These are phyloP conservation scores for Proisotoma minuta DNA, from an alignment of 2,888 invertebrate species.

Conservation along the genomic window DNA sequence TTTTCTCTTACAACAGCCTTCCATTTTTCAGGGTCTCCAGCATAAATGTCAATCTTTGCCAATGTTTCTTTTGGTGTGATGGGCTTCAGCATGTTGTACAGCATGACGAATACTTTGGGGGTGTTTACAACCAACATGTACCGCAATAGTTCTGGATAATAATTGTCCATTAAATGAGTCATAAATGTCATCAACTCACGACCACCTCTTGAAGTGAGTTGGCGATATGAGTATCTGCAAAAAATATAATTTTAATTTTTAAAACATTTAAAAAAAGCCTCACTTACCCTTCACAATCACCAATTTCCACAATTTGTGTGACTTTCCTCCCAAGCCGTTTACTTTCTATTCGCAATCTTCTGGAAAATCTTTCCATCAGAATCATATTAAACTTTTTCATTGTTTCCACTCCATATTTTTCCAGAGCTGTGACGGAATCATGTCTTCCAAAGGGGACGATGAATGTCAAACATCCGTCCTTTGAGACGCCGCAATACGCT, in stretches of 20 bases:
- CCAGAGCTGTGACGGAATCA: not conserved
- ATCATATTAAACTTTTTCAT: not conserved
- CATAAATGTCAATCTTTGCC: conserved; percentile 22
- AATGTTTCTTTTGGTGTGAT: conserved; percentile 21
- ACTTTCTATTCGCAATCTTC: conserved; percentile 6
- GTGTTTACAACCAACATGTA: conserved; percentile 23
- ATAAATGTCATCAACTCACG: conserved; percentile 13
- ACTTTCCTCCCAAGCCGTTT: conserved; percentile 18
- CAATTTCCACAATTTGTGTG: conserved; percentile 15
- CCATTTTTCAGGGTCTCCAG: conserved; percentile 20
- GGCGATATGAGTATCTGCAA: conserved; percentile 7
- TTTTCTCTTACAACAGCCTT: conserved; percentile 17
- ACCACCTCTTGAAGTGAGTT: conserved; percentile 6
- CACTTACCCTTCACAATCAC: conserved; percentile 25
- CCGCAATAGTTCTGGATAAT: conserved; percentile 31
- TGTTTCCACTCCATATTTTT: not conserved
- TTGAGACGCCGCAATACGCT: conserved; percentile 16
- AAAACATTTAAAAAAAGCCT: too few species aligned
- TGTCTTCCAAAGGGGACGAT: conserved; percentile 21
- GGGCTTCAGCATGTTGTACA: conserved; percentile 25
- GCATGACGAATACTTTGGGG: conserved; percentile 23
- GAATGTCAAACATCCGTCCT: conserved; percentile 11
- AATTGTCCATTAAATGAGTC: conserved; percentile 14
- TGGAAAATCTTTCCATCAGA: conserved; percentile 19
- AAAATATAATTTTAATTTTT: too few species aligned